Evolutionary conservation across 2,797 vertebrate genomes (phyloP).

Genomic region (Enteromius thamalakanensis): DNA sequence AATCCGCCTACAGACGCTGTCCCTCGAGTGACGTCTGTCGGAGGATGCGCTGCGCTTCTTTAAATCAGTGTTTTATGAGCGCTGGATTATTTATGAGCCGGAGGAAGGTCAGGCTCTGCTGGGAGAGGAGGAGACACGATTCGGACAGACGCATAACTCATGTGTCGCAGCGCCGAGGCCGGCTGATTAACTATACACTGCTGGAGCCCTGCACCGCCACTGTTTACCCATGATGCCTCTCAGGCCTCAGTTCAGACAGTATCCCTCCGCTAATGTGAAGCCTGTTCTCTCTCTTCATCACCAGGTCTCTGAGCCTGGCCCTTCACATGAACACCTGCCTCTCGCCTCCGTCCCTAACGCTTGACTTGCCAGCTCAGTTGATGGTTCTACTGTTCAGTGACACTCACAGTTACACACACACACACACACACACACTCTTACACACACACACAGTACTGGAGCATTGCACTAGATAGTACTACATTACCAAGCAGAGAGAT

Average conservation of each 20-base stretch:
- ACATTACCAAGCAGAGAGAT: too few species aligned
- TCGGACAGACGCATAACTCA: constrained; percentile 71
- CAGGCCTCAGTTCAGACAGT: constrained; percentile 59
- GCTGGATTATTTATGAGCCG: constrained; percentile 71
- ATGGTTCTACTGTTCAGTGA: not conserved
- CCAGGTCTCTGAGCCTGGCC: not conserved
- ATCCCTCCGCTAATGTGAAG: constrained; percentile 54
- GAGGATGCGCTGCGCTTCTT: constrained; percentile 52
- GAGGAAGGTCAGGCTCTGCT: constrained; percentile 71
- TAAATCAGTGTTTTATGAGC: constrained; percentile 72
- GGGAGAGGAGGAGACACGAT: constrained; percentile 24
- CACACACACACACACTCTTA: not conserved
- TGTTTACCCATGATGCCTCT: constrained; percentile 65
- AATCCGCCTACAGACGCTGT: not conserved
- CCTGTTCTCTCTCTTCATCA: not conserved
- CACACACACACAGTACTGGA: not conserved
- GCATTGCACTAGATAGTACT: too few species aligned
- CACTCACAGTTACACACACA: too few species aligned
- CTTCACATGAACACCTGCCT: not conserved
- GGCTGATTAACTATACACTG: constrained; percentile 68
- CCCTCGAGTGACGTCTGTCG: constrained; percentile 1
- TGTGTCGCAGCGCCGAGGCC: constrained; percentile 64
- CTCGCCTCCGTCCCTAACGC: not conserved
- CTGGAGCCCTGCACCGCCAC: constrained; percentile 10
- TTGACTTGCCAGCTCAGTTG: not conserved